Percentiles rank a stretch among this genome's conserved stretches.
These are phyloP conservation scores for Cnemophilus loriae DNA, from an alignment of 2,113 vertebrate species.

Conservation along the genomic window DNA sequence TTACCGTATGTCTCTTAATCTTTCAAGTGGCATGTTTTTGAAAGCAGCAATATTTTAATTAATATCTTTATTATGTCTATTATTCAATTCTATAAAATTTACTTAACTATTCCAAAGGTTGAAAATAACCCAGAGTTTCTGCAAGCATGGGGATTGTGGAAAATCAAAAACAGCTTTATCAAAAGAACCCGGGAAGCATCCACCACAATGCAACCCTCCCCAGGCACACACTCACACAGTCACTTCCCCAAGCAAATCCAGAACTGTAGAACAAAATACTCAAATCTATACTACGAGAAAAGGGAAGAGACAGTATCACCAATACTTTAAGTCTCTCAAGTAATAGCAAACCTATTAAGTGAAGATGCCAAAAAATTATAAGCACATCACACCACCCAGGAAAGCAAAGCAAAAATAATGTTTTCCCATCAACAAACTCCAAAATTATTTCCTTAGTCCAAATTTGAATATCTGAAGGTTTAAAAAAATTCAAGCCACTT, in stretches of 20 bases:
- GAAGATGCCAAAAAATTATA: neutral
- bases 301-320: neutral
- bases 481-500: neutral
- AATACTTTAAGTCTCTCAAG: neutral
- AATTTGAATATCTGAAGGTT: neutral
- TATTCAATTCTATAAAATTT: neutral
- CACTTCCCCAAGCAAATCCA: neutral
- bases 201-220: neutral
- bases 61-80: neutral
- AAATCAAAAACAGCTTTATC: neutral
- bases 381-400: neutral
- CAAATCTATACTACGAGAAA: neutral
- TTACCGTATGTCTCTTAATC: neutral
- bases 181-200: neutral
- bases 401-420: neutral
- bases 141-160: neutral
- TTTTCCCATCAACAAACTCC: neutral
- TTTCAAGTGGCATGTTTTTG: neutral
- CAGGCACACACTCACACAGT: neutral
- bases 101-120: neutral
- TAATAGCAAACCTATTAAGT: neutral
- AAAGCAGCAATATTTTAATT: neutral
- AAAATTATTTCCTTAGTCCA: neutral
- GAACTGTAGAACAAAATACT: neutral
- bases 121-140: neutral